These are phyloP conservation scores for Spheniscus humboldti DNA, from an alignment of 2,797 vertebrate genomes.

Conservation along the genomic window DNA sequence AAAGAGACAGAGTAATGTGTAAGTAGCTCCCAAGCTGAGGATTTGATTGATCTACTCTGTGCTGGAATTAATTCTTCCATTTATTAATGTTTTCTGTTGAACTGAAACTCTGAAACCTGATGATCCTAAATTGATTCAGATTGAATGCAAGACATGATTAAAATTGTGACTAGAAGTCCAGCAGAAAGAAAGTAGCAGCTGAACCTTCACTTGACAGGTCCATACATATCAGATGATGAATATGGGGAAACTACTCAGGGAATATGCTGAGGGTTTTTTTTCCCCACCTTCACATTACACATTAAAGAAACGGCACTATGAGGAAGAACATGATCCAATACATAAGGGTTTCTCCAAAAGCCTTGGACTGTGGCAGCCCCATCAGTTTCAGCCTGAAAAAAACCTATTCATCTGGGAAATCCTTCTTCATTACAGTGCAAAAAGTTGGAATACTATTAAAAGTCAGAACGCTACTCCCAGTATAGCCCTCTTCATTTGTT, in stretches of 20 bases:
- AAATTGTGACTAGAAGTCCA: not conserved
- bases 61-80: slow-evolving; percentile 37
- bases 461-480: not conserved
- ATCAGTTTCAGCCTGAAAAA: not conserved
- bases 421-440: not conserved
- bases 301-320: not conserved
- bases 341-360: not conserved
- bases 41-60: slow-evolving; percentile 45
- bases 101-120: slow-evolving; percentile 1
- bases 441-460: not conserved
- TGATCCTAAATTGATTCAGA: slow-evolving; percentile 31
- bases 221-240: not conserved
- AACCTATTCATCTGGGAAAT: not conserved
- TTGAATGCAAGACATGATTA: not conserved
- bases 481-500: not conserved
- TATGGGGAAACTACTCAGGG: not conserved
- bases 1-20: not conserved
- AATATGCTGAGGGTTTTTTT: not conserved
- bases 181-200: not conserved
- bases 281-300: not conserved
- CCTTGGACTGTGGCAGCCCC: not conserved
- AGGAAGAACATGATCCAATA: not conserved
- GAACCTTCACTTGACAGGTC: not conserved
- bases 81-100: slow-evolving; percentile 50
- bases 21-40: not conserved